Evolutionary conservation across 1,140 invertebrate genomes (phyloP).

Genomic region (Orius insidiosus): DNA sequence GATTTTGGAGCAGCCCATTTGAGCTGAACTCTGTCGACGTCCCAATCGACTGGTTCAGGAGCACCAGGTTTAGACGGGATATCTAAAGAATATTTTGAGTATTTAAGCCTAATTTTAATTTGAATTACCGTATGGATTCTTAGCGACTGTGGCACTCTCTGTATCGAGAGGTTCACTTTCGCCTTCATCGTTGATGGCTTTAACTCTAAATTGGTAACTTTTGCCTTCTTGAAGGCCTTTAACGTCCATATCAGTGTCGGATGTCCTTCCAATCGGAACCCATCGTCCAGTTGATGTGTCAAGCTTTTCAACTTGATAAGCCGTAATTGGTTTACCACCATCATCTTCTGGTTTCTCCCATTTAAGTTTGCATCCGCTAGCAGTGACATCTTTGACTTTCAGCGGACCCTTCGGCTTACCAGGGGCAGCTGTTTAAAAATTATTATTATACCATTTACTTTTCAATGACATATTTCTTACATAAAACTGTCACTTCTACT

Average conservation of each 20-base stretch:
- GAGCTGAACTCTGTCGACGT: constrained; percentile 78
- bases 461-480: constrained; percentile 30
- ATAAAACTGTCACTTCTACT: constrained; percentile 80
- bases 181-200: constrained; percentile 97
- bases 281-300: constrained; percentile 71
- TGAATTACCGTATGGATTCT: constrained; percentile 84
- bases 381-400: constrained; percentile 84
- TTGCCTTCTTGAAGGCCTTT: constrained; percentile 90
- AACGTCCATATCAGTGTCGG: constrained; percentile 67
- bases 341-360: constrained; percentile 94
- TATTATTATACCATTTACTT: neutral
- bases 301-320: constrained; percentile 87
- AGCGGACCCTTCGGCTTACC: constrained; percentile 77
- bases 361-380: constrained; percentile 74
- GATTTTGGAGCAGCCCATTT: constrained; percentile 83
- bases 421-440: constrained; percentile 42
- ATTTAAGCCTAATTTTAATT: neutral
- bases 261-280: constrained; percentile 71
- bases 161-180: constrained; percentile 90
- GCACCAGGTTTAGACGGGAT: constrained; percentile 72
- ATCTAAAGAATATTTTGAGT: constrained; percentile 33
- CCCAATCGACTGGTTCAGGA: constrained; percentile 82
- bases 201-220: constrained; percentile 95
- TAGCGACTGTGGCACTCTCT: constrained; percentile 85
- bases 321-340: constrained; percentile 77